Base-by-base conservation (phyloP, 1,140 invertebrate genomes). In the Diorhabda sublineata region DNA sequence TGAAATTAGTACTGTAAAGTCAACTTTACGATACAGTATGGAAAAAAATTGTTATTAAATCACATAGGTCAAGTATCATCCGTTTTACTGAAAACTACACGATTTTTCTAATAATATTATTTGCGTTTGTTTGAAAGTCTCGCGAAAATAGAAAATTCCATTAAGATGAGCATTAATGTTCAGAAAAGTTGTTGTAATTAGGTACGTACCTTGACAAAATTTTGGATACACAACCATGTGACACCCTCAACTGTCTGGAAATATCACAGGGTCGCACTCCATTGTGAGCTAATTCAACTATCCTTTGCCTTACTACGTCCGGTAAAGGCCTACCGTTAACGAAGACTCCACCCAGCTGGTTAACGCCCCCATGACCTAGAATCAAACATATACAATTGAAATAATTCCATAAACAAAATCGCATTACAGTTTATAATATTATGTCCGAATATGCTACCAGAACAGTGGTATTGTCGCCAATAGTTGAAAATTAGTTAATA, bases 221-320 rank as follows among this genome's bases (percentile, higher is more conserved):
- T 86, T 97, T 96, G 73, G 93, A 95, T 76, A 96, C 94, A 84
- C 94, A 96, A 76, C 94, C 94, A 81, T 96, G 94, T 72, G 92
- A 95, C 71, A 97, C 94, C 71, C 93, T 87, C 69, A 96, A 87
- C 83, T 96, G 93, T 60, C 94, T 85, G 64, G 92, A 94, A 82
- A 96, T 96, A 85, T 98, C 96, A 83, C 95, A 98, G 44, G 96
- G 95, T 76, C 96, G 84, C 66, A 97, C 95, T 60, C 96, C 96
- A 79, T 96, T 96, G 82, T 97, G 95, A 41, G 96, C 95, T 70
- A 98, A 85, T 82, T 98, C 95, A 56, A 98, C 96, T 82, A 98
- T 98, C 82, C 94, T 86, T 81, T 96, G 93, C 75, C 96, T 86
- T 41, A 98, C 95, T 66, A 96, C 92, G 83, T 98, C 96, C 57